Percentiles rank a stretch among this genome's conserved stretches.
These are phyloP conservation scores for Mesodorylaimus sp. DNA, from an alignment of 2,888 invertebrate genomes.

Conservation along the genomic window DNA sequence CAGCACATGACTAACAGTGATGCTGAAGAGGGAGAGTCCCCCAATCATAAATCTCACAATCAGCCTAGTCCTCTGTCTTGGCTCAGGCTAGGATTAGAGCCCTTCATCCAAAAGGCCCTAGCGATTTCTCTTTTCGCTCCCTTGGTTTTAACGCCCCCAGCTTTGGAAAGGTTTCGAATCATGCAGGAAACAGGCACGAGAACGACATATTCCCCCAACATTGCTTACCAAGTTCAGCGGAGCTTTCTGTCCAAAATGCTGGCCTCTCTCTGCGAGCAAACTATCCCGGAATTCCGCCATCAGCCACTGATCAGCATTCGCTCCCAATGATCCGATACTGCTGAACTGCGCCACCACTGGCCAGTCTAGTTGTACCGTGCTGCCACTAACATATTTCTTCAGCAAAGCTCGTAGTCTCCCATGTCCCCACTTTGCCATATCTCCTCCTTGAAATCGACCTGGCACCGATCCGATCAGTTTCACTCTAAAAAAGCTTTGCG, in stretches of 20 bases:
- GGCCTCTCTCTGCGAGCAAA: conserved; percentile 15
- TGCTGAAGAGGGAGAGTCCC: no score
- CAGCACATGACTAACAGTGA: no score
- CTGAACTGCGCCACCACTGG: conserved; percentile 68
- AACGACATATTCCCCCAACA: no score
- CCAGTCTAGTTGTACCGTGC: conserved; percentile 38
- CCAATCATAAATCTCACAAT: no score
- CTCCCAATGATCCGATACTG: conserved; percentile 68
- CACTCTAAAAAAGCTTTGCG: conserved; percentile 21
- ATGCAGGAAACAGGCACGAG: no score
- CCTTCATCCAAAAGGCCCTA: no score
- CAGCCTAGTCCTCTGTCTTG: no score
- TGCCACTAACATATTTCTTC: background rate
- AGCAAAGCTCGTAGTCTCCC: conserved; percentile 38
- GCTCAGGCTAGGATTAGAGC: no score
- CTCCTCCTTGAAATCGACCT: conserved; percentile 50
- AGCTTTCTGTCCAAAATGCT: conserved; percentile 6
- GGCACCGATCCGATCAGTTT: conserved; percentile 58
- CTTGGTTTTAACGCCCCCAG: no score
- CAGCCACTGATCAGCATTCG: conserved; percentile 48
- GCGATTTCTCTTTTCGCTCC: no score
- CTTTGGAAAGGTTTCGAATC: no score
- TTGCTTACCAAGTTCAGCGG: conserved; percentile 25
- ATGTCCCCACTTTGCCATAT: conserved; percentile 45
- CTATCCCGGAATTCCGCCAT: conserved; percentile 52